Evolutionary conservation across 2,888 invertebrate species (phyloP).

Genomic region (Callosobruchus maculatus): DNA sequence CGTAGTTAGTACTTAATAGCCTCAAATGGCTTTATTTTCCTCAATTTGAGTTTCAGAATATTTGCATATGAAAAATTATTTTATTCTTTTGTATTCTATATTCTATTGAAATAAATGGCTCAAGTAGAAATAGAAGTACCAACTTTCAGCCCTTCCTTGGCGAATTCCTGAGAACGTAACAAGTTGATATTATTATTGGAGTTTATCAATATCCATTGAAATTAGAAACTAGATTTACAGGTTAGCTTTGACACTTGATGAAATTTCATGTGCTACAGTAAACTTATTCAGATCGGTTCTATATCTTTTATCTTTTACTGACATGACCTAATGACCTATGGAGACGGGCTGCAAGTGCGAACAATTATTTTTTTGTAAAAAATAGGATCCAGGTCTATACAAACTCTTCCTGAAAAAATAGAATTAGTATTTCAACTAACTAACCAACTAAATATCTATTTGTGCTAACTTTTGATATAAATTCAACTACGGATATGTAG

Average conservation of each 20-base stretch:
- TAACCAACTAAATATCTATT: not conserved
- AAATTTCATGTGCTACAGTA: constrained; percentile 47
- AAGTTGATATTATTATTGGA: not conserved
- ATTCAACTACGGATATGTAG: not conserved
- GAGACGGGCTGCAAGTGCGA: not conserved
- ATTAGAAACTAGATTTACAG: not conserved
- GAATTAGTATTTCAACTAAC: not conserved
- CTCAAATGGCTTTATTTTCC: no score
- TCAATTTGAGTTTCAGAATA: no score
- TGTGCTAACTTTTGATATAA: not conserved
- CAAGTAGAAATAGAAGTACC: no score
- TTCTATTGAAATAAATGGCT: no score
- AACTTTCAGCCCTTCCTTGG: no score
- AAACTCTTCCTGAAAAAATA: not conserved
- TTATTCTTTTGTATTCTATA: no score
- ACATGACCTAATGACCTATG: not conserved
- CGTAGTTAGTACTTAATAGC: no score
- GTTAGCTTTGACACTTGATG: constrained; percentile 39
- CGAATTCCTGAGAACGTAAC: no score
- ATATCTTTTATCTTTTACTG: not conserved
- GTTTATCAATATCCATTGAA: not conserved
- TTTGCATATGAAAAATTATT: no score
- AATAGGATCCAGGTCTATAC: not conserved
- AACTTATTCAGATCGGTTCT: constrained; percentile 1
- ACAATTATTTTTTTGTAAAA: not conserved